These are phyloP conservation scores for Selenia dentaria DNA, from an alignment of 2,888 invertebrate genomes.

Conservation along the genomic window DNA sequence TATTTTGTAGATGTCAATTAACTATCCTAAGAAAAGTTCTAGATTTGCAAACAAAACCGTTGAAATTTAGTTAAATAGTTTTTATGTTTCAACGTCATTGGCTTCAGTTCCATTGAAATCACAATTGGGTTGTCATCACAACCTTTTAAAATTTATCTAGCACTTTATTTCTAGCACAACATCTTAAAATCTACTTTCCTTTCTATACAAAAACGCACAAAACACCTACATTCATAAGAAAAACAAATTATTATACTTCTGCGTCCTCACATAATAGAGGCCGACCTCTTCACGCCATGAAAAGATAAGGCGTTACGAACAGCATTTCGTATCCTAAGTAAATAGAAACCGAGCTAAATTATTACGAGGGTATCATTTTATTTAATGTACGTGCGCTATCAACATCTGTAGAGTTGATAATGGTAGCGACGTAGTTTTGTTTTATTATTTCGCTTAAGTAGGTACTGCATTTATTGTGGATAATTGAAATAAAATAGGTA, in stretches of 20 bases:
- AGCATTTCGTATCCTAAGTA: constrained; percentile 50
- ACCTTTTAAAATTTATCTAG: too few species aligned
- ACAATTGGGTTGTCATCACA: too few species aligned
- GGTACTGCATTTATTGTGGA: too few species aligned
- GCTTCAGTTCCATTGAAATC: too few species aligned
- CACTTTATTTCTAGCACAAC: not conserved
- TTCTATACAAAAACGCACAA: constrained; percentile 6
- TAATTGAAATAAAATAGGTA: too few species aligned
- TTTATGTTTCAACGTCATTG: too few species aligned
- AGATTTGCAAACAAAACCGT: too few species aligned
- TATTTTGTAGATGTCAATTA: too few species aligned
- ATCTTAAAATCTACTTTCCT: not conserved
- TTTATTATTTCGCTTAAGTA: not conserved
- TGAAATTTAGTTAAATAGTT: too few species aligned
- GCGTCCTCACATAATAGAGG: constrained; percentile 5
- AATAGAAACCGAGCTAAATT: constrained; percentile 48
- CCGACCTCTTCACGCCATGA: constrained; percentile 1
- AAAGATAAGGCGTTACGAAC: constrained; percentile 32
- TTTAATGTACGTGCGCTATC: constrained; percentile 52
- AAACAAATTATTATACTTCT: constrained; percentile 15
- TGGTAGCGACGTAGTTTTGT: constrained; percentile 3
- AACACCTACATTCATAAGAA: constrained; percentile 9
- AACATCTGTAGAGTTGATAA: constrained; percentile 30
- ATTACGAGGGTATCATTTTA: constrained; percentile 50
- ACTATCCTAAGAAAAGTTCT: too few species aligned